Evolutionary conservation across 2,113 vertebrate species (phyloP), one percentile per base, ranked within the genome.

Genomic region (Globicephala melas): DNA sequence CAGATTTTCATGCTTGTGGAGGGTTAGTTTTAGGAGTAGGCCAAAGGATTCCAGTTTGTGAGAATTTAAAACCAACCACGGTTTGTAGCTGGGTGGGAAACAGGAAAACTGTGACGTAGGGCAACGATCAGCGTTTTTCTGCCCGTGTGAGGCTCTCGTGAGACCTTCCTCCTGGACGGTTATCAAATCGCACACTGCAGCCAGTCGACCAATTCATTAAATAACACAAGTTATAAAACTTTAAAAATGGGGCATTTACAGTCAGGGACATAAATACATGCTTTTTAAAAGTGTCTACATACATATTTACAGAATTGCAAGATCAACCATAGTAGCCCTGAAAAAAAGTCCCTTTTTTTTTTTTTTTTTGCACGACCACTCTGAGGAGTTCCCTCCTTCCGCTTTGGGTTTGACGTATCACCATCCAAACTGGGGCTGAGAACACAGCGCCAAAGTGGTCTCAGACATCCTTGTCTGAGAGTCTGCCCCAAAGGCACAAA

Each of bases 231-330:
- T 98, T 98, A 98, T 95, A 99, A 98, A 99, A 99, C 90, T 98
- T 98, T 98, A 98, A 98, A 98, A 99, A 98, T 1, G 73, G 98
- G 98, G 95, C 97, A 98, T 98, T 98, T 98, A 98, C 98, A 99
- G 95, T 94, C 94, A 96, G 97, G 96, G 97, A 96, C 97, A 97
- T 97, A 98, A 98, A 98, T 98, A 97, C 97, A 91, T 98, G 98
- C 98, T 98, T 97, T 98, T 98, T n/a, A 96, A 98, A 98, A 98
- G 96, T 71, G 96, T 97, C 80, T 97, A 98, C 95, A 33, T 98
- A 98, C 98, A 98, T 98, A 99, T 98, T 97, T 98, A 99, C 98
- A 99, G 95, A 92, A 62, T 97, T 82, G 92, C 31, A 97, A 96
- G 96, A 97, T 73, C 97, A 97, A 97, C 89, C 98, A 50, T 91